Conservation (phyloP, 2,113 vertebrate genomes). For the Ploceus nigricollis region DNA sequence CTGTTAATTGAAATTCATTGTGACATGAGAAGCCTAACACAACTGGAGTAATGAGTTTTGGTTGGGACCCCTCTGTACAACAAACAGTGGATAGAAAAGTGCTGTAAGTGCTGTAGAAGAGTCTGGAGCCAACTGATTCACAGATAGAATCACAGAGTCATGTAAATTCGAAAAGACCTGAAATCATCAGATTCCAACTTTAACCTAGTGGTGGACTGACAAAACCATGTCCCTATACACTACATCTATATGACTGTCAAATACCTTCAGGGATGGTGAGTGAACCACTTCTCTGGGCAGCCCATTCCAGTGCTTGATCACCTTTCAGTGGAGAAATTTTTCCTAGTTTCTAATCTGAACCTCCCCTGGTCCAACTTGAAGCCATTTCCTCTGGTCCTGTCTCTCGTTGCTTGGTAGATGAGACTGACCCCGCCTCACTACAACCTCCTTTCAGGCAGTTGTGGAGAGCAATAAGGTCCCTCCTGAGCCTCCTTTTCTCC, state of each 20-base stretch:
- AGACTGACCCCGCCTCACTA: neutral
- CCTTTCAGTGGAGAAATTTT: neutral
- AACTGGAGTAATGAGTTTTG: neutral
- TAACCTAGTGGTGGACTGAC: neutral
- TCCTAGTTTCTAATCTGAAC: neutral
- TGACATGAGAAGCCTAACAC: neutral
- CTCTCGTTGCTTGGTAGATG: neutral
- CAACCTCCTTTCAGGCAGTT: rapidly evolving
- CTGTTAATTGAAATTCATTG: neutral
- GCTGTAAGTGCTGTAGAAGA: neutral
- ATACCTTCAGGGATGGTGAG: neutral
- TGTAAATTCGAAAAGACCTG: neutral
- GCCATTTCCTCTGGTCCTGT: neutral
- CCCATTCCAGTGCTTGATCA: neutral
- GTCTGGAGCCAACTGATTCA: neutral
- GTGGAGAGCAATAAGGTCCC: neutral
- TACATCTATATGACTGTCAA: neutral
- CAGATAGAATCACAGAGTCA: neutral
- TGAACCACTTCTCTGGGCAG: neutral
- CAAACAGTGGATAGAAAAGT: neutral
- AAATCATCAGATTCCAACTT: neutral
- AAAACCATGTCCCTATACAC: neutral
- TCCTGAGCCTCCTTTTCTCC: neutral
- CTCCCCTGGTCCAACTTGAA: neutral
- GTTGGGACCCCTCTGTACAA: neutral